Evolutionary conservation across 2,797 vertebrate species (phyloP), one percentile per base, ranked within the genome.

Genomic region (Gila robusta): DNA sequence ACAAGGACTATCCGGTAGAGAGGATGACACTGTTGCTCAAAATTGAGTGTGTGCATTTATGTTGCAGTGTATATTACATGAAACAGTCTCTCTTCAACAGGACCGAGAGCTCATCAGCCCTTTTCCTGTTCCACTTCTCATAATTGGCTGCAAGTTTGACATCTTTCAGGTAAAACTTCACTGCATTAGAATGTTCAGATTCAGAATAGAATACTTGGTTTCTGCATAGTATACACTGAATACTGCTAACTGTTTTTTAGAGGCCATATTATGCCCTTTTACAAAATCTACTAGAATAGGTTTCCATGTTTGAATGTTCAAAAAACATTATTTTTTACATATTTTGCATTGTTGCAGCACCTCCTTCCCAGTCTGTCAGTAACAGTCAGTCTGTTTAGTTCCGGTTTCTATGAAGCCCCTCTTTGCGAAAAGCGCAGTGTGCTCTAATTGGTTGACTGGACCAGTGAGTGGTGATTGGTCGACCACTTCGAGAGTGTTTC

Each of bases 101-200:
- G 98, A 99, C 94, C 95, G 95, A 93, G 97, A 99, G 88, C 93
- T 99, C 89, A 92, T 98, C 91, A 97, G 96, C 88, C 97, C 98
- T 19, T 99, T 99, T 91, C 97, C 97, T 87, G 94, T 97, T 89
- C 97, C 98, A 72, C 93, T 99, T 91, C 93, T 99, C 86, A 96
- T 99, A 90, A 95, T 98, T 71, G 98, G 98, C 93, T 99, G 96
- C 94, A 99, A 99, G 93, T 99, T 97, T 1, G 98, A 99, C 92
- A 88, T 97, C 89, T 99, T 99, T 94, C 96, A 99, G 94, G 98
- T 99, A 96, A 94, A 90, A 87, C 26, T 52, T 49, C 0, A n/a
- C 47, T 6, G 6, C 35, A 32, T 80, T 47, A 17, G 2, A n/a
- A 14, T 17, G 6, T n/a, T 73, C 2, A 26, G 26, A 32, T 32